Percentiles rank a stretch among this genome's conserved stretches.
These are phyloP conservation scores for Choloepus hoffmanni DNA, from an alignment of 2,113 vertebrate genomes.

Conservation along the genomic window DNA sequence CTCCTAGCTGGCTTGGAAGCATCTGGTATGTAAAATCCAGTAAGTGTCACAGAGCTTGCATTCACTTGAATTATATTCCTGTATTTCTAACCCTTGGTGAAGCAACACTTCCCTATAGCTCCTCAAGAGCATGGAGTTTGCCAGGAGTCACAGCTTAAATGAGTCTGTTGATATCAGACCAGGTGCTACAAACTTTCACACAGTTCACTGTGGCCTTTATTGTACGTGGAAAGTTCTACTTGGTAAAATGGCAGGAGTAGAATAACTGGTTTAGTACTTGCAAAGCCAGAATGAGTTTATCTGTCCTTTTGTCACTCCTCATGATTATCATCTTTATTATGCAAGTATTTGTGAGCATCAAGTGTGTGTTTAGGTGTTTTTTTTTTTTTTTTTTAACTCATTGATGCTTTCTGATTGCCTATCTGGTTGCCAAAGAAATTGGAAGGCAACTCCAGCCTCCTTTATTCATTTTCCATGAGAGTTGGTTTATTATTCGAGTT, in stretches of 20 bases:
- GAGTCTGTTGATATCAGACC: neutral
- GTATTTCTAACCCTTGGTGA: neutral
- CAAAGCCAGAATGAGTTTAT: neutral
- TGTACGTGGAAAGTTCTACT: neutral
- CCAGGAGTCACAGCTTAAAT: neutral
- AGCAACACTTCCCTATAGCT: neutral
- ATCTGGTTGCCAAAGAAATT: conserved; percentile 49
- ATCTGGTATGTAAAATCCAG: neutral
- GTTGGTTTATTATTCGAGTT: conserved; percentile 19
- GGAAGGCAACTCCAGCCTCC: neutral
- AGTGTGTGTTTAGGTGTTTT: neutral
- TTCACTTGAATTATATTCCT: rapidly evolving
- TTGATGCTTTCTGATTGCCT: neutral
- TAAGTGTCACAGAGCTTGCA: neutral
- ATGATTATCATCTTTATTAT: conserved; percentile 29
- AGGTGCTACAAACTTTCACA: neutral
- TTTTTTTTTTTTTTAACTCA: neutral
- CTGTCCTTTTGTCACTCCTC: neutral
- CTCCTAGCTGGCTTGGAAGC: neutral
- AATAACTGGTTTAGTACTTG: conserved; percentile 61
- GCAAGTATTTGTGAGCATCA: neutral
- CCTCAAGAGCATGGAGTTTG: neutral
- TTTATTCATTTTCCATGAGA: conserved; percentile 19
- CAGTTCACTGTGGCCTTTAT: neutral
- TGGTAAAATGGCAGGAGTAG: conserved; percentile 1